These are phyloP conservation scores for Pheucticus melanocephalus DNA, from an alignment of 2,113 vertebrate species.

Conservation along the genomic window DNA sequence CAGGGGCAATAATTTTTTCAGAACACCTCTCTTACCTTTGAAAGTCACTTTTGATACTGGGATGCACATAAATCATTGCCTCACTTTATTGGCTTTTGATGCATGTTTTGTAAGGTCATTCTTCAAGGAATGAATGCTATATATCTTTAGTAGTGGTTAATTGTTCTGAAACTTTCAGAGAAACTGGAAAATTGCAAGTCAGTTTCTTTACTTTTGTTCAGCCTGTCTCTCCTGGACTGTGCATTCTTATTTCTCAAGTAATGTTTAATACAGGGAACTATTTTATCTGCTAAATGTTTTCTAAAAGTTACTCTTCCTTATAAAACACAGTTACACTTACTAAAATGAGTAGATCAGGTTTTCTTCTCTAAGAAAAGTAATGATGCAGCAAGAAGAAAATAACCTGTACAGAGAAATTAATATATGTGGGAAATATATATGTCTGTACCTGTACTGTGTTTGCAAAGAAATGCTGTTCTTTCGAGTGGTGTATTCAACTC, in stretches of 20 bases:
- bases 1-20: background rate
- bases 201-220: background rate
- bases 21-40: background rate
- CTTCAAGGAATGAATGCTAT: background rate
- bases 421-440: background rate
- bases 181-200: background rate
- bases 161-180: background rate
- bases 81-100: constrained; percentile 24
- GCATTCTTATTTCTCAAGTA: background rate
- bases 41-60: constrained; percentile 14
- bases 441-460: background rate
- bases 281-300: background rate
- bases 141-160: constrained; percentile 22
- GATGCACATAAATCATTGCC: constrained; percentile 38
- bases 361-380: background rate
- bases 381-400: background rate
- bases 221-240: background rate
- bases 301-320: background rate
- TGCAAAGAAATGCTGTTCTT: background rate
- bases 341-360: background rate
- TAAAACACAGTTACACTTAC: background rate
- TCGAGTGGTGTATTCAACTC: background rate
- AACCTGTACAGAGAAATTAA: background rate
- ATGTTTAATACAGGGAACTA: background rate
- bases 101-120: constrained; percentile 28